Base-by-base conservation (phyloP, 2,888 invertebrate genomes). In the Archips crataeganus region DNA sequence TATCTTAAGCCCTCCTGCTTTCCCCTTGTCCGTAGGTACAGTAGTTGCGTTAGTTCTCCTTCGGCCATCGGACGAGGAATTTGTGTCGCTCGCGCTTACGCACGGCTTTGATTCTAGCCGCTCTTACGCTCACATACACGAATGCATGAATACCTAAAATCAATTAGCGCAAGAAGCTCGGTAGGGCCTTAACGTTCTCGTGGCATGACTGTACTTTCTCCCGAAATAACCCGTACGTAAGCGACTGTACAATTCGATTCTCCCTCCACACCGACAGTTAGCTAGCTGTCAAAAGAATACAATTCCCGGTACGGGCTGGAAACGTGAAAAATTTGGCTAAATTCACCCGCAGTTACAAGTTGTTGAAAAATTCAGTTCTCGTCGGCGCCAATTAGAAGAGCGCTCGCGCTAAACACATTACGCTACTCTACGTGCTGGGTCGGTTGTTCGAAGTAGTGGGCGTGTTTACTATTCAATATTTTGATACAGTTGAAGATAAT, bases 301-400 rank as follows among this genome's bases (percentile, higher is more conserved):
- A 23, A 23, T 23, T 23, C 23, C 23, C 51, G 10, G n/a, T 13
- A 13, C 10, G 51, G 15, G 13, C 11, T 3, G n/a, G 34, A 64
- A 65, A 65, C 65, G 65, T 51, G 65, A 51, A 65, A 65, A 64
- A 64, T 64, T 65, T 65, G 51, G 34, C 34, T 65, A 65, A 65
- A 65, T 51, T 65, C 51, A 5, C n/a, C 36, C 62, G 5, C 11
- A 62, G 42, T 49, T 51, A 36, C 64, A 51, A 65, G 51, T 65
- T 65, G 49, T 65, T 51, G 65, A 51, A 63, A 63, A 63, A 65
- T 65, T 65, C 65, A 51, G 49, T n/a, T 10, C 65, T 36, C 65
- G 65, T 51, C 51, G 64, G 49, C 0, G 47, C 47, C 65, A 65
- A 65, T 65, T 65, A 65, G 65, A 45, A 8, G 51, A 11, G 51